phyloP scores from a whole-genome alignment of 2,113 vertebrate genomes.

The Megaptera novaeangliae region DNA sequence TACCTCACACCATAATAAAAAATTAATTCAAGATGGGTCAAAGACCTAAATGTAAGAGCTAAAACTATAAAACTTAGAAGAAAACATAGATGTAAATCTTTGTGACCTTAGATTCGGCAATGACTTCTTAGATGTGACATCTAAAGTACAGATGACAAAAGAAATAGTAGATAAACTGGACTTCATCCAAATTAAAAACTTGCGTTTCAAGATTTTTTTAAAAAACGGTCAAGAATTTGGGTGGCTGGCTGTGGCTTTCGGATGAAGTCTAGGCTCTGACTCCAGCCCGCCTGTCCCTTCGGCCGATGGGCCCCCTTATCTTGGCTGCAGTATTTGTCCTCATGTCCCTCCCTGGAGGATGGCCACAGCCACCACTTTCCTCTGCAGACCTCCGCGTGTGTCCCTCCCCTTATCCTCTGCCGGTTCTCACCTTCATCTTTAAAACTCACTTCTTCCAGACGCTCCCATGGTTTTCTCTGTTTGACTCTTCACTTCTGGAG shows the following conservation, averaged over 20 bases:
- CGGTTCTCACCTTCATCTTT: neutral
- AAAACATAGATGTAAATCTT: neutral
- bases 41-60: neutral
- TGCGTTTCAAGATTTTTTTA: neutral
- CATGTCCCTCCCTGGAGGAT: too few relatives aligned
- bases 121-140: neutral
- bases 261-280: too few relatives aligned
- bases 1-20: neutral
- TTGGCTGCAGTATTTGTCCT: neutral
- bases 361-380: accelerated
- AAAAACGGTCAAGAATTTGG: neutral
- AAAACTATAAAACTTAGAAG: too few relatives aligned
- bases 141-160: neutral
- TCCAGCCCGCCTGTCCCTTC: neutral
- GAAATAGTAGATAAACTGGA: neutral
- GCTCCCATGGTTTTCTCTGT: accelerated
- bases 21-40: neutral
- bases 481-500: neutral
- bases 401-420: neutral
- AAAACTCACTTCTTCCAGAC: neutral
- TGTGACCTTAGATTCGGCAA: neutral
- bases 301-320: neutral
- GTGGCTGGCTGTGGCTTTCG: too few relatives aligned
- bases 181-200: neutral
- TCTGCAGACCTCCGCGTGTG: accelerated